These are phyloP conservation scores for Dascillus cervinus DNA, from an alignment of 2,888 invertebrate genomes.

Conservation along the genomic window DNA sequence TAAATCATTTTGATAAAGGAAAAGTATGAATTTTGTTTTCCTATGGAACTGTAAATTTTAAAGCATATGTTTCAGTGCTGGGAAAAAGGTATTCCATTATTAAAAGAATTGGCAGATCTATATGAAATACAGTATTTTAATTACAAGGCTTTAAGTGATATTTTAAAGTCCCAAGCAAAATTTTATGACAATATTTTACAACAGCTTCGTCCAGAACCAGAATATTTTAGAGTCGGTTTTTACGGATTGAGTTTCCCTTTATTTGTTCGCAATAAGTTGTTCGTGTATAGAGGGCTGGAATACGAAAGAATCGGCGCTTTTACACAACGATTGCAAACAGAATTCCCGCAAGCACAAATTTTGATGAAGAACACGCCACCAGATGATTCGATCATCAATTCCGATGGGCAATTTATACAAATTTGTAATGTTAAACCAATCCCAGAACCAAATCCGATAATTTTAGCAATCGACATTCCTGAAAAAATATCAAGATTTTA, in stretches of 20 bases:
- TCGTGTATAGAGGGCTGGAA: constrained; percentile 91
- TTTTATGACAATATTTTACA: constrained; percentile 89
- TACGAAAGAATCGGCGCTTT: constrained; percentile 93
- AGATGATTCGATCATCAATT: constrained; percentile 75
- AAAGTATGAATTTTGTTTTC: constrained; percentile 58
- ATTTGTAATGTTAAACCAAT: constrained; percentile 91
- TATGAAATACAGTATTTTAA: constrained; percentile 84
- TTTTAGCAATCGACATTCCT: constrained; percentile 57
- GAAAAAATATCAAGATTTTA: constrained; percentile 85
- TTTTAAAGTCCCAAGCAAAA: constrained; percentile 77
- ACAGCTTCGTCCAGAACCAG: constrained; percentile 82
- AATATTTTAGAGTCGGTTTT: constrained; percentile 93
- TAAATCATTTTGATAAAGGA: constrained; percentile 88
- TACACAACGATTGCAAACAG: constrained; percentile 84
- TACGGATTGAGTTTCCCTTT: constrained; percentile 88
- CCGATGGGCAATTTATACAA: constrained; percentile 85
- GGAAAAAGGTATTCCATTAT: constrained; percentile 91
- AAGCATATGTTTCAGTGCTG: constrained; percentile 58
- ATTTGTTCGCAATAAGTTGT: constrained; percentile 94
- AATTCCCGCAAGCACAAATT: constrained; percentile 91
- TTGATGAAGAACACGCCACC: constrained; percentile 88
- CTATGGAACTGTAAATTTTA: constrained; percentile 4
- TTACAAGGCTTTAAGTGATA: constrained; percentile 79
- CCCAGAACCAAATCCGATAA: constrained; percentile 55
- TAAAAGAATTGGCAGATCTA: constrained; percentile 79